Base-by-base conservation (phyloP, 64 coral and sea anemone genomes). In the Stylophora pistillata region DNA sequence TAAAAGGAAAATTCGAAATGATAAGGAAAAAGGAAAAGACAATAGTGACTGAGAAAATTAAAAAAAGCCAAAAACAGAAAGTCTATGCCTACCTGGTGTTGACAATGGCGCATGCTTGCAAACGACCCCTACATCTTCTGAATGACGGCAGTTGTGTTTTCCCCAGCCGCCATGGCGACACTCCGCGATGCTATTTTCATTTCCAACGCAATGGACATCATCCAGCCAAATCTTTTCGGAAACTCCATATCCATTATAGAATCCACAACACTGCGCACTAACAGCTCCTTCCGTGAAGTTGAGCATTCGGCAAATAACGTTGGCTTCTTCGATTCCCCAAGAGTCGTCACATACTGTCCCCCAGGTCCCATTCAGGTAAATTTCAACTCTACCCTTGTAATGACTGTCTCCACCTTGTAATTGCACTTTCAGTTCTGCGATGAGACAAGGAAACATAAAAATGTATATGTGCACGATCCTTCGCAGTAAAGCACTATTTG, bases 91-190 rank as follows among this genome's bases (percentile, higher is more conserved):
- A 76, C 77, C 52, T 65, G 74, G 56, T 1, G 32, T 29, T 69
- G 90, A 66, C 10, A 85, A 26, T 86, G 64, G 82, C 14, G 82
- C 30, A 71, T 77, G 82, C 9, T 78, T 53, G 29, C 90, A 91
- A 74, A 91, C 90, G 0, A 91, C 90, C 32, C 90, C 90, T 15
- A 66, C 81, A 59, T 91, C 90, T 70, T 91, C 90, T 5, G 6
- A 32, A 21, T 91, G 90, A 29, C 23, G 12, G 10, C 90, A 91
- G 62, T 91, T 86, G 52, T 91, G 90, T 21, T 56, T n/a, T 86
- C 90, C 90, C 55, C 55, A 79, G 4, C 77, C 77, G 14, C 69
- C 33, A 62, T 86, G 90, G 18, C 58, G 74, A 34, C 90, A 91
- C 73, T 69, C 72, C 7, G 85, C 75, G 37, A 91, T 31, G 18